A percentile compares a stretch with the other conserved stretches of the same genome.
These are phyloP conservation scores for Himalopsyche japonica DNA, from an alignment of 2,888 invertebrate genomes.

Conservation along the genomic window DNA sequence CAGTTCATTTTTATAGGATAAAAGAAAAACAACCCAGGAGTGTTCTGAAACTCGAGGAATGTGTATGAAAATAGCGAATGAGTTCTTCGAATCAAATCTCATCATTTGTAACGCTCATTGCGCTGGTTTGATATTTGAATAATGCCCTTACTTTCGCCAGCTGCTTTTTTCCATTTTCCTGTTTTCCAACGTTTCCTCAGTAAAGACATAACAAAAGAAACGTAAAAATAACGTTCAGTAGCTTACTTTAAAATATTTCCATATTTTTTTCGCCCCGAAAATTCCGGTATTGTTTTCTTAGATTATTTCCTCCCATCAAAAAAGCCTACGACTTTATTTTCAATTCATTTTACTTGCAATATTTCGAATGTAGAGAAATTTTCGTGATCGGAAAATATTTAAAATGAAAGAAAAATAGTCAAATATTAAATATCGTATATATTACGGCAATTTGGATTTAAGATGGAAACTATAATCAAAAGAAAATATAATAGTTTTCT, in stretches of 20 bases:
- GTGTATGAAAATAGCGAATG: too few relatives aligned
- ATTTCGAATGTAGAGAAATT: too few relatives aligned
- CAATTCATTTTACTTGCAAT: neutral
- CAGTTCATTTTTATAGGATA: too few relatives aligned
- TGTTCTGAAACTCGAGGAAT: too few relatives aligned
- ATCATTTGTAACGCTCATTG: neutral
- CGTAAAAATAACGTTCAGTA: neutral
- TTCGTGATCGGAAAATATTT: too few relatives aligned
- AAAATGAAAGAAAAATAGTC: too few relatives aligned
- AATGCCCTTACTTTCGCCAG: neutral
- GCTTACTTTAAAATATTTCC: neutral
- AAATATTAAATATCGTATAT: too few relatives aligned
- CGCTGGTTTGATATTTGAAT: neutral
- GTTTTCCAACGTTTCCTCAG: neutral
- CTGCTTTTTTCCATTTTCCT: neutral
- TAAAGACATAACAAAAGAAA: neutral
- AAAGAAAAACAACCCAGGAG: too few relatives aligned
- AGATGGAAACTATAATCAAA: too few relatives aligned
- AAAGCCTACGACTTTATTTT: neutral
- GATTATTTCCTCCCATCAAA: neutral
- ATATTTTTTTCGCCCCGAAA: neutral
- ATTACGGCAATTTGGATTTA: too few relatives aligned
- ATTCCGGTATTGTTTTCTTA: neutral
- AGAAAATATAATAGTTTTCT: too few relatives aligned
- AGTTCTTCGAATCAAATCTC: neutral